Evolutionary conservation across 2,797 vertebrate species (phyloP).

Genomic region (Pseudochirops cupreus): DNA sequence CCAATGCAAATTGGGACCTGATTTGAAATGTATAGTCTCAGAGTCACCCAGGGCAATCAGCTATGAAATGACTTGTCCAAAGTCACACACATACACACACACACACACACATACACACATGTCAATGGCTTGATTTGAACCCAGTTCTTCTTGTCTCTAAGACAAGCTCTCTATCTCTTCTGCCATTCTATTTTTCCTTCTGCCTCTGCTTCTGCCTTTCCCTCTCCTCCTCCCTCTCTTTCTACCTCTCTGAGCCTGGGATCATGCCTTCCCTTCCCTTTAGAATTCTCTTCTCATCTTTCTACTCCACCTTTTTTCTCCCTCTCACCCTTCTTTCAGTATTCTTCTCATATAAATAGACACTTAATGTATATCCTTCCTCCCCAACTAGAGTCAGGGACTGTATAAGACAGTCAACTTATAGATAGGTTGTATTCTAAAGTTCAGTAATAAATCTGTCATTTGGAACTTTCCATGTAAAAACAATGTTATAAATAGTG

Average conservation of each 20-base stretch:
- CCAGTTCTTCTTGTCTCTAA: background rate
- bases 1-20: background rate
- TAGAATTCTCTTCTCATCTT: background rate
- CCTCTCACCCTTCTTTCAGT: background rate
- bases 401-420: background rate
- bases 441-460: background rate
- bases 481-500: slow-evolving; percentile 7
- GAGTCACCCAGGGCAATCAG: background rate
- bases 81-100: background rate
- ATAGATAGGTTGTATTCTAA: background rate
- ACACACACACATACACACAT: background rate
- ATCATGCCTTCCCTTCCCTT: background rate
- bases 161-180: background rate
- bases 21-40: background rate
- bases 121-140: background rate
- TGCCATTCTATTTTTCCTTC: background rate
- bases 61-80: background rate
- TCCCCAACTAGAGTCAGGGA: background rate
- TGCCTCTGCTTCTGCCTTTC: background rate
- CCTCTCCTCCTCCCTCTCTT: background rate
- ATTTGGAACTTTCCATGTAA: background rate
- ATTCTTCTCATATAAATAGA: background rate
- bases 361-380: background rate
- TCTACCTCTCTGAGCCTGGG: background rate
- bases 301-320: background rate